A percentile compares a stretch with the other conserved stretches of the same genome.
These are phyloP conservation scores for Eunapius fragilis DNA, from an alignment of 37 sponge, comb jelly and placozoan species.

Conservation along the genomic window DNA sequence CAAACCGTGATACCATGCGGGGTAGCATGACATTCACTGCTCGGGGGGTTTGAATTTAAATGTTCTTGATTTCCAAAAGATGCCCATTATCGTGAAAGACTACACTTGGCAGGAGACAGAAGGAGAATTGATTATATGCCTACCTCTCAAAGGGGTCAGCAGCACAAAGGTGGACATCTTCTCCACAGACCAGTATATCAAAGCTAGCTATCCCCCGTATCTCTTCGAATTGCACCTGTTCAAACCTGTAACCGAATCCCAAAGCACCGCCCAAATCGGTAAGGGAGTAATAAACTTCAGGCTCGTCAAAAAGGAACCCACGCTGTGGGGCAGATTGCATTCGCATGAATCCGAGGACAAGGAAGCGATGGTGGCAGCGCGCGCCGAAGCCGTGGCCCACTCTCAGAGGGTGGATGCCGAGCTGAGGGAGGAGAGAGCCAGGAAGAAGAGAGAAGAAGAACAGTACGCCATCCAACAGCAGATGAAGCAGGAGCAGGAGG, in stretches of 20 bases:
- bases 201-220: conserved; percentile 88
- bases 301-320: conserved; percentile 45
- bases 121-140: conserved; percentile 48
- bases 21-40: not conserved
- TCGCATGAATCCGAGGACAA: conserved; percentile 51
- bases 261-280: conserved; percentile 64
- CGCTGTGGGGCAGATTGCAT: conserved; percentile 54
- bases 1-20: not conserved
- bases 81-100: conserved; percentile 93
- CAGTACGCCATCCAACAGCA: conserved; percentile 75
- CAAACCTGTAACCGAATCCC: conserved; percentile 60
- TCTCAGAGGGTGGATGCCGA: conserved; percentile 36
- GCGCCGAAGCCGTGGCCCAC: conserved; percentile 67
- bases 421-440: conserved; percentile 49
- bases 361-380: conserved; percentile 37
- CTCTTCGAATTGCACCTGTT: conserved; percentile 81
- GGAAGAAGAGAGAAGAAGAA: conserved; percentile 74
- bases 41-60: not conserved
- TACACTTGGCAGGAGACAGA: conserved; percentile 90
- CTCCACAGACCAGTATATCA: conserved; percentile 79
- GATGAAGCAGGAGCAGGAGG: conserved; percentile 81
- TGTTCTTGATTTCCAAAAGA: conserved; percentile 13
- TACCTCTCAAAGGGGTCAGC: conserved; percentile 90
- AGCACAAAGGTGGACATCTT: conserved; percentile 85
- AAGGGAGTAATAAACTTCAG: conserved; percentile 72